Evolutionary conservation across 30 jellyfish, hydroid and myxozoan species (phyloP).

Genomic region (Pelagia noctiluca): DNA sequence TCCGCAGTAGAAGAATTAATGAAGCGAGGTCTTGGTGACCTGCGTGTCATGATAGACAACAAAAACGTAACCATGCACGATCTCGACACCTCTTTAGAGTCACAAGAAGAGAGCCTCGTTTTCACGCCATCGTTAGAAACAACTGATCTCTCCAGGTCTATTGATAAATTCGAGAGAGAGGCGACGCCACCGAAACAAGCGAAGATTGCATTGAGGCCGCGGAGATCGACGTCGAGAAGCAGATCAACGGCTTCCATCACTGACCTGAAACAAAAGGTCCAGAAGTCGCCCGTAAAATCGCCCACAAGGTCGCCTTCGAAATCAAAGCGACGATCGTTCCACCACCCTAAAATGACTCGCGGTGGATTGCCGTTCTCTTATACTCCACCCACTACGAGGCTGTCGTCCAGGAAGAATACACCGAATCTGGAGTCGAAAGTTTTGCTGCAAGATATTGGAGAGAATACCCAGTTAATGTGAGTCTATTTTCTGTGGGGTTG

Average conservation of each 20-base stretch:
- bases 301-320: conserved; percentile 37
- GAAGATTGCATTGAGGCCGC: conserved; percentile 26
- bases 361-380: not conserved
- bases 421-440: conserved; percentile 7
- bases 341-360: conserved; percentile 25
- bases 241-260: not conserved
- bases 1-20: conserved; percentile 35
- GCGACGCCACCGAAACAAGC: conserved; percentile 72
- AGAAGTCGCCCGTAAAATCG: not conserved
- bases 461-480: conserved; percentile 39
- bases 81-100: conserved; percentile 58
- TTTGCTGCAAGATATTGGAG: conserved; percentile 48
- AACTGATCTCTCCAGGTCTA: conserved; percentile 13
- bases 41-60: conserved; percentile 32
- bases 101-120: conserved; percentile 46
- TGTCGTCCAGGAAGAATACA: conserved; percentile 39
- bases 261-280: not conserved
- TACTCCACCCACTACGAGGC: conserved; percentile 21
- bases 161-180: not conserved
- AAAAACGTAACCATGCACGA: conserved; percentile 41
- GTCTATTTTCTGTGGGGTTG: no score
- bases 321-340: conserved; percentile 41
- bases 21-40: conserved; percentile 19
- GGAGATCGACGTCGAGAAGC: not conserved
- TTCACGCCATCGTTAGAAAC: conserved; percentile 23